phyloP scores from a whole-genome alignment of 2,888 invertebrate genomes.

The Pollenia angustigena region DNA sequence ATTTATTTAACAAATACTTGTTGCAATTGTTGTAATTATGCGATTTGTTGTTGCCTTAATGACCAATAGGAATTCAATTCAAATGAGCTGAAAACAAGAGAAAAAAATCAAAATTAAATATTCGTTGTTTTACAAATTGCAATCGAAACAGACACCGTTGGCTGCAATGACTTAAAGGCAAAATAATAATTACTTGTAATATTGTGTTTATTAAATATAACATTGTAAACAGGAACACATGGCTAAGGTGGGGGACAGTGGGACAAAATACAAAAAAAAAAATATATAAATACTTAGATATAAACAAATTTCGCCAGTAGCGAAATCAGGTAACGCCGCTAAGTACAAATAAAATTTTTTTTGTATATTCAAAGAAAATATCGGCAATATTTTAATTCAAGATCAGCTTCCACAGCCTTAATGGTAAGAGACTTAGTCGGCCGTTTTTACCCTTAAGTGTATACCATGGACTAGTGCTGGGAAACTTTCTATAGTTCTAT shows the following conservation, averaged over 20 bases:
- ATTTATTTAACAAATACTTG: slow-evolving; percentile 36
- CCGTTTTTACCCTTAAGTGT: too few relatives aligned
- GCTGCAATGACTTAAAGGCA: slow-evolving; percentile 26
- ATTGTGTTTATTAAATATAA: slow-evolving; percentile 35
- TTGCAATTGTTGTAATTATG: neutral
- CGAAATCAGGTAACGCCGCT: too few relatives aligned
- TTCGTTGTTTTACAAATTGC: slow-evolving; percentile 42
- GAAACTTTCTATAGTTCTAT: too few relatives aligned
- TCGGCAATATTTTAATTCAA: too few relatives aligned
- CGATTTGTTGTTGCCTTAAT: slow-evolving; percentile 53
- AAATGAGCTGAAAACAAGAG: slow-evolving; percentile 48
- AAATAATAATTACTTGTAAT: slow-evolving; percentile 54
- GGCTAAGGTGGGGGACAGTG: slow-evolving; percentile 2
- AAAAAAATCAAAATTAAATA: slow-evolving; percentile 11
- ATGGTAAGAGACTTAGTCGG: too few relatives aligned
- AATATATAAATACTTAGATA: too few relatives aligned
- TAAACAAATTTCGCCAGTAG: too few relatives aligned
- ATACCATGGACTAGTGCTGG: too few relatives aligned
- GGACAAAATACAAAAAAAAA: neutral
- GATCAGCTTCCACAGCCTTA: too few relatives aligned
- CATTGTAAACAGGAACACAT: neutral
- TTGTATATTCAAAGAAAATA: too few relatives aligned
- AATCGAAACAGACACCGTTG: slow-evolving; percentile 14
- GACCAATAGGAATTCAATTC: slow-evolving; percentile 69
- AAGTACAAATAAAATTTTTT: too few relatives aligned